A percentile compares a stretch with the other conserved stretches of the same genome.
Conservation (phyloP, 2,888 invertebrate genomes). For the Aphidoletes aphidimyza region DNA sequence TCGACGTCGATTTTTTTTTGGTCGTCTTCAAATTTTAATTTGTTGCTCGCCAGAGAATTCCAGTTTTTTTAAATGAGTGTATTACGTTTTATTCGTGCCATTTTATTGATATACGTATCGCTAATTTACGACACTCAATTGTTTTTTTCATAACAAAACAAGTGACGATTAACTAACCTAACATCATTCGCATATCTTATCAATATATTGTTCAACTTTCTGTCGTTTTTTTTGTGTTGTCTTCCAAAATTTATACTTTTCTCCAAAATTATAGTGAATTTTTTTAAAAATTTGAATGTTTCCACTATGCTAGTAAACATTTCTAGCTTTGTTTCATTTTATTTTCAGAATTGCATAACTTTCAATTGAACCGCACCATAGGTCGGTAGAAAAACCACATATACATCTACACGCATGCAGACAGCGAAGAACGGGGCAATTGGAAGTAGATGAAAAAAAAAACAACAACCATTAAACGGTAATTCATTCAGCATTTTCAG, state of each 20-base stretch:
- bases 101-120: not conserved
- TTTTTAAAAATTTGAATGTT: not conserved
- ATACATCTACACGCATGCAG: not conserved
- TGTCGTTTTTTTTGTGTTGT: too few species aligned
- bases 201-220: too few species aligned
- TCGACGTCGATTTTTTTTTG: too few species aligned
- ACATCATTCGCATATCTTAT: too few species aligned
- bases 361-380: not conserved
- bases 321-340: not conserved
- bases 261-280: too few species aligned
- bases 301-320: not conserved
- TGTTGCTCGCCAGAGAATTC: too few species aligned
- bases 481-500: constrained; percentile 41
- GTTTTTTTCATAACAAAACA: not conserved
- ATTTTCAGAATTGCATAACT: constrained; percentile 44
- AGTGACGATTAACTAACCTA: not conserved
- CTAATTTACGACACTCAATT: not conserved
- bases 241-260: too few species aligned
- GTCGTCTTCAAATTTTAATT: too few species aligned
- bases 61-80: not conserved
- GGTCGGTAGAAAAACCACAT: constrained; percentile 29
- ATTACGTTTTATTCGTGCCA: not conserved
- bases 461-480: constrained; percentile 19
- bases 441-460: not conserved
- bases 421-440: not conserved